These are phyloP conservation scores for Tonatia bakeri DNA, from an alignment of 2,113 vertebrate species.

Conservation along the genomic window DNA sequence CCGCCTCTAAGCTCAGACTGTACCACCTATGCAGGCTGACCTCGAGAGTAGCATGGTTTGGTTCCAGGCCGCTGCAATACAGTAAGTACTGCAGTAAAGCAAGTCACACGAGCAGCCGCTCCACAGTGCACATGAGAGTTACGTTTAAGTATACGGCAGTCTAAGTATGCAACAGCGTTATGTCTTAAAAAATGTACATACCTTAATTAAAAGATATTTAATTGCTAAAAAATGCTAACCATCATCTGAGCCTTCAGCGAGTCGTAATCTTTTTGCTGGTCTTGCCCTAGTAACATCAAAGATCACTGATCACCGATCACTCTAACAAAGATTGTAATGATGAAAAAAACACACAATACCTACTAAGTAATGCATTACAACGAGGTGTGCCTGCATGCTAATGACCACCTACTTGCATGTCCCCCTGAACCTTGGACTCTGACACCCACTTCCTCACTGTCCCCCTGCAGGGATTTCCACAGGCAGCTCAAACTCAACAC, in stretches of 20 bases:
- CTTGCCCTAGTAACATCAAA: neutral
- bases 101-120: neutral
- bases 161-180: neutral
- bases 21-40: neutral
- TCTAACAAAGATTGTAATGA: neutral
- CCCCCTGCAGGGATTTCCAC: neutral
- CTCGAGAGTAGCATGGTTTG: neutral
- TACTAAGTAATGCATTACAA: neutral
- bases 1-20: neutral
- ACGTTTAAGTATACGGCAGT: neutral
- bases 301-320: neutral
- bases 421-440: accelerated
- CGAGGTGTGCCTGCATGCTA: neutral
- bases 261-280: neutral
- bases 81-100: neutral
- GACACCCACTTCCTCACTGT: neutral
- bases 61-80: neutral
- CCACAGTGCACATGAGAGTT: neutral
- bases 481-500: neutral
- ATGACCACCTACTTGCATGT: too few species aligned
- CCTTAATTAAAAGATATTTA: neutral
- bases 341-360: neutral
- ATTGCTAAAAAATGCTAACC: neutral
- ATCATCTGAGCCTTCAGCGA: neutral
- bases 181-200: neutral